Evolutionary conservation across 2,797 vertebrate species (phyloP).

Genomic region (Poecilia gillii): DNA sequence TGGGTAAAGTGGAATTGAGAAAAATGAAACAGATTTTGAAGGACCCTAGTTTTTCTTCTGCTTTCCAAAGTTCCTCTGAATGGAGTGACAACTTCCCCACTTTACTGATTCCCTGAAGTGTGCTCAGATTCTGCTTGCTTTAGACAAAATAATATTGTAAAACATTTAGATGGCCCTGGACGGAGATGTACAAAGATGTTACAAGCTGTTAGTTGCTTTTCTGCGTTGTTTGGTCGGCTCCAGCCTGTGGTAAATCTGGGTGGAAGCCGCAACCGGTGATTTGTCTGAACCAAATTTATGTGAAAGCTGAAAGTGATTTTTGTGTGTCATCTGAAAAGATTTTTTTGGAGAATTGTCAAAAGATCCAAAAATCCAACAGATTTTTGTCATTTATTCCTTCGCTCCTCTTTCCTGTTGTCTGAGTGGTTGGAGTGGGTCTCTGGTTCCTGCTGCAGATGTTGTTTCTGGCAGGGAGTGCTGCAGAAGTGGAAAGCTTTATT

Average conservation of each 20-base stretch:
- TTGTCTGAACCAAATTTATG: not conserved
- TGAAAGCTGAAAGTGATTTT: not conserved
- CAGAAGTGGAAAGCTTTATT: constrained; percentile 48
- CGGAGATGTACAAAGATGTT: not conserved
- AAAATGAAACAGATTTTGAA: not conserved
- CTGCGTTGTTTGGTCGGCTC: not conserved
- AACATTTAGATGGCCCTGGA: not conserved
- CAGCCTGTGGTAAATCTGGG: not conserved
- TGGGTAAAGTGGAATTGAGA: not conserved
- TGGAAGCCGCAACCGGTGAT: not conserved
- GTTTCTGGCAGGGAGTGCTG: constrained; percentile 49
- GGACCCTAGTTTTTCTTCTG: not conserved
- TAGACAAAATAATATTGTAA: not conserved
- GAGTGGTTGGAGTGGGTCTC: not conserved
- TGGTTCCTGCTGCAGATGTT: constrained; percentile 50
- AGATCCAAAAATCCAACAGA: not conserved
- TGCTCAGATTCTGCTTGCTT: not conserved
- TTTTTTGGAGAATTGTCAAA: not conserved
- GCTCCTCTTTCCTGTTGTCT: constrained; percentile 5
- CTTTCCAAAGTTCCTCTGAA: not conserved
- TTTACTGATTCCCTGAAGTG: not conserved
- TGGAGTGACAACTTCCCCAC: not conserved
- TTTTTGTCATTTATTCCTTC: constrained; percentile 1
- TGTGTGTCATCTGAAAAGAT: not conserved
- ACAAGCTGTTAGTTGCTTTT: not conserved